These are phyloP conservation scores for Aspiorhynchus laticeps DNA, from an alignment of 2,113 vertebrate genomes.

Conservation along the genomic window DNA sequence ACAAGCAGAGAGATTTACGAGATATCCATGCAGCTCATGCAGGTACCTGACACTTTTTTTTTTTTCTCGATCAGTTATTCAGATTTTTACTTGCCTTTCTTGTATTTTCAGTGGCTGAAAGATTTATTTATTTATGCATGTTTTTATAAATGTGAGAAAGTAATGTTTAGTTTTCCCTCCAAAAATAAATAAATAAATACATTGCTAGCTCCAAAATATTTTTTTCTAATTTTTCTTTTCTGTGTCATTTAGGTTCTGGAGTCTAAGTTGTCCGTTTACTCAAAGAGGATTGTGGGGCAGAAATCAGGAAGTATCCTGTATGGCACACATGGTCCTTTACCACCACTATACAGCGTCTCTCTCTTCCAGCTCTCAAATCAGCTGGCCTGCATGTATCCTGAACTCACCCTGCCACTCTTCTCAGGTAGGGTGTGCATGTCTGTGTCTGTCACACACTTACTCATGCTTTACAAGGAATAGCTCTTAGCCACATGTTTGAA, in stretches of 20 bases:
- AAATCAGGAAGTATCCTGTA: slow-evolving; percentile 92
- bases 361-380: slow-evolving; percentile 89
- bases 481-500: background rate
- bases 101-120: background rate
- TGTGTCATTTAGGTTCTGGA: slow-evolving; percentile 85
- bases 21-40: slow-evolving; percentile 99
- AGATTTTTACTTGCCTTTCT: background rate
- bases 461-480: background rate
- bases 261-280: slow-evolving; percentile 93
- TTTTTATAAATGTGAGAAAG: background rate
- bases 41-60: slow-evolving; percentile 74
- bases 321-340: slow-evolving; percentile 90
- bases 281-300: slow-evolving; percentile 92
- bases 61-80: background rate
- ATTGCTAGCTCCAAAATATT: background rate
- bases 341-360: slow-evolving; percentile 94
- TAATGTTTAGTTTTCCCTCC: background rate
- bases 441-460: slow-evolving; percentile 1
- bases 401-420: slow-evolving; percentile 96
- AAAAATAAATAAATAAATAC: background rate
- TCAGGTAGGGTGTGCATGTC: slow-evolving; percentile 83
- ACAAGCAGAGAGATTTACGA: slow-evolving; percentile 98
- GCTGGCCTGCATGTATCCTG: slow-evolving; percentile 96
- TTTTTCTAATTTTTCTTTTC: background rate
- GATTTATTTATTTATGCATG: background rate